These are phyloP conservation scores for Hirundo rustica DNA, from an alignment of 2,797 vertebrate genomes.

Conservation along the genomic window DNA sequence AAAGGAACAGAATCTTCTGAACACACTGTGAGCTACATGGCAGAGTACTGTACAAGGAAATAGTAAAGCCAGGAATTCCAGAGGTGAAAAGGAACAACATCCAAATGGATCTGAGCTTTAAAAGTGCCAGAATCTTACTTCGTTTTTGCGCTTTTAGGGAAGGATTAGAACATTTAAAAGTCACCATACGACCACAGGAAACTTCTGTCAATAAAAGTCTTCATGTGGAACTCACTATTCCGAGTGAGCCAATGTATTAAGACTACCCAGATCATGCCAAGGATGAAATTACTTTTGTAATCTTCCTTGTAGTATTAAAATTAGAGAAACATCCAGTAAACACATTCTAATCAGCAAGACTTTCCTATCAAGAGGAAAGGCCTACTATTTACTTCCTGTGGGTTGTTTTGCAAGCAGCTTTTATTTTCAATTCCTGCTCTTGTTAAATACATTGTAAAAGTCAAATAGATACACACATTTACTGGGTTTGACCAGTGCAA, in stretches of 20 bases:
- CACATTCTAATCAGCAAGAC: background rate
- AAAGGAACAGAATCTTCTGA: background rate
- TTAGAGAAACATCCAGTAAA: background rate
- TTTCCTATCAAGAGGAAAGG: background rate
- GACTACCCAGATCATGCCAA: background rate
- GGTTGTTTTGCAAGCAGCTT: background rate
- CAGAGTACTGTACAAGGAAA: background rate
- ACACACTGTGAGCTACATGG: background rate
- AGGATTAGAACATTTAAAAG: background rate
- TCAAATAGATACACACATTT: background rate
- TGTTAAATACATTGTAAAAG: background rate
- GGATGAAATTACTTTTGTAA: background rate
- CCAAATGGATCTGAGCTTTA: background rate
- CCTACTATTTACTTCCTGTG: background rate
- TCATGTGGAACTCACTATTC: background rate
- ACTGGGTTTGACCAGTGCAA: background rate
- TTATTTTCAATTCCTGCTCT: background rate
- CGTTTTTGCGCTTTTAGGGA: background rate
- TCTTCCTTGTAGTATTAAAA: background rate
- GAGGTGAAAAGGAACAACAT: background rate
- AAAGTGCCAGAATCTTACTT: background rate
- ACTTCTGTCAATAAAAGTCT: background rate
- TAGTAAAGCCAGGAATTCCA: background rate
- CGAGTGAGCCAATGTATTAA: rapidly evolving
- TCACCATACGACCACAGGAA: background rate